A percentile compares a stretch with the other conserved stretches of the same genome.
These are phyloP conservation scores for Apogon hyalosoma DNA, from an alignment of 2,797 vertebrate species.

Conservation along the genomic window DNA sequence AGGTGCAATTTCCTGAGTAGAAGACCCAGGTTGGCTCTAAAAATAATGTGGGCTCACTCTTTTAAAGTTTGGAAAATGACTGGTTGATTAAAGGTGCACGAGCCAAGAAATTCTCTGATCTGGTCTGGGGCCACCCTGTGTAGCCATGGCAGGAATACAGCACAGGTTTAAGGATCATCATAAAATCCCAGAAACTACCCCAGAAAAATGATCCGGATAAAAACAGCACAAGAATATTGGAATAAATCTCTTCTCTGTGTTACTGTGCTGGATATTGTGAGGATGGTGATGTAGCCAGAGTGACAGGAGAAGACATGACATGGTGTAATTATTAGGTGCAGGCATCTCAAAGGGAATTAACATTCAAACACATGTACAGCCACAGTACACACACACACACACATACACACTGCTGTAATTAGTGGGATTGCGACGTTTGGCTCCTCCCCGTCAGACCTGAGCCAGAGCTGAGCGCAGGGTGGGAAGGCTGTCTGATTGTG, in stretches of 20 bases:
- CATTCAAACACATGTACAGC: constrained; percentile 12
- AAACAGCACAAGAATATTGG: constrained; percentile 2
- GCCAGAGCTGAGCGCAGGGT: constrained; percentile 40
- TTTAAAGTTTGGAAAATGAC: constrained; percentile 54
- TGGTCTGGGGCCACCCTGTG: constrained; percentile 36
- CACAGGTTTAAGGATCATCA: constrained; percentile 29
- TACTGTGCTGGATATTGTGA: background rate
- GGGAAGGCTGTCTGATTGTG: constrained; percentile 55
- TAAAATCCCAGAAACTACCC: background rate
- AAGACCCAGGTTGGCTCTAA: constrained; percentile 61
- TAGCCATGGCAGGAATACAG: background rate
- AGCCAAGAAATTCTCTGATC: constrained; percentile 59
- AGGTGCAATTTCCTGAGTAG: constrained; percentile 69
- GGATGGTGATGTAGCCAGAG: background rate
- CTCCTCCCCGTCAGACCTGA: constrained; percentile 4
- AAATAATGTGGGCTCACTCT: constrained; percentile 55
- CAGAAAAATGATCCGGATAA: background rate
- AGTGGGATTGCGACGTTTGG: constrained; percentile 34
- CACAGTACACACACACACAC: background rate
- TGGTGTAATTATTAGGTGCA: constrained; percentile 23
- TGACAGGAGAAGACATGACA: constrained; percentile 9
- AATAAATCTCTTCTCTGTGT: background rate
- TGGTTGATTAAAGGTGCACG: constrained; percentile 59
- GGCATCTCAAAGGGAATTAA: constrained; percentile 3
- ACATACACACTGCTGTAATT: constrained; percentile 43